These are phyloP conservation scores for Contarinia nasturtii DNA, from an alignment of 1,140 invertebrate species.

Conservation along the genomic window DNA sequence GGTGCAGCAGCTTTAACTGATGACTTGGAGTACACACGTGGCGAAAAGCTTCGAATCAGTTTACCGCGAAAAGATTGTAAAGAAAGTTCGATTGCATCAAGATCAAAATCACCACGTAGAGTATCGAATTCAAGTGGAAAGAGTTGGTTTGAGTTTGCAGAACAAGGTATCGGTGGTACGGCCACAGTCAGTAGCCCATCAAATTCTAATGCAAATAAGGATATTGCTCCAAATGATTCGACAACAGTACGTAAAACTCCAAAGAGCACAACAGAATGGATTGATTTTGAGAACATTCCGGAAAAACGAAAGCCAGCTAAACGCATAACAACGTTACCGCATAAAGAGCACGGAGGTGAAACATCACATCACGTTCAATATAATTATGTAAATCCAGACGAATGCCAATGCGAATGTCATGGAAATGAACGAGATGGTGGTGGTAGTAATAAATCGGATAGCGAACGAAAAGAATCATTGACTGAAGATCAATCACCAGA, in stretches of 20 bases:
- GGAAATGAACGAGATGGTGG: constrained; percentile 26
- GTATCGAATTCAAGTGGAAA: constrained; percentile 27
- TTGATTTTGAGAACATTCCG: constrained; percentile 70
- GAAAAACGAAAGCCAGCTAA: constrained; percentile 57
- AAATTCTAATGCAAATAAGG: constrained; percentile 7
- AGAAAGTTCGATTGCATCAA: constrained; percentile 1
- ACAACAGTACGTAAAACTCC: constrained; percentile 17
- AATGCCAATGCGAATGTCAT: constrained; percentile 67
- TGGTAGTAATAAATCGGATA: background rate
- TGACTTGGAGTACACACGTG: constrained; percentile 17
- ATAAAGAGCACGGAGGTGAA: constrained; percentile 14
- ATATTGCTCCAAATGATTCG: constrained; percentile 29
- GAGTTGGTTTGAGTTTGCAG: constrained; percentile 41
- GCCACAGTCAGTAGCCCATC: constrained; percentile 4
- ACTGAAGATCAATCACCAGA: no score
- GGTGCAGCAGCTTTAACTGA: constrained; percentile 23
- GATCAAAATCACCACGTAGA: constrained; percentile 26
- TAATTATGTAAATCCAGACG: constrained; percentile 63
- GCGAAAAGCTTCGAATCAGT: constrained; percentile 47
- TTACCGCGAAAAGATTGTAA: constrained; percentile 36
- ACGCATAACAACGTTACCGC: constrained; percentile 57
- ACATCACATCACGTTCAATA: constrained; percentile 28
- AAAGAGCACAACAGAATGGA: constrained; percentile 40
- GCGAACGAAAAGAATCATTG: no score
- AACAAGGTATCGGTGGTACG: constrained; percentile 28